Evolutionary conservation across 1,140 invertebrate genomes (phyloP).

Genomic region (Listronotus bonariensis): DNA sequence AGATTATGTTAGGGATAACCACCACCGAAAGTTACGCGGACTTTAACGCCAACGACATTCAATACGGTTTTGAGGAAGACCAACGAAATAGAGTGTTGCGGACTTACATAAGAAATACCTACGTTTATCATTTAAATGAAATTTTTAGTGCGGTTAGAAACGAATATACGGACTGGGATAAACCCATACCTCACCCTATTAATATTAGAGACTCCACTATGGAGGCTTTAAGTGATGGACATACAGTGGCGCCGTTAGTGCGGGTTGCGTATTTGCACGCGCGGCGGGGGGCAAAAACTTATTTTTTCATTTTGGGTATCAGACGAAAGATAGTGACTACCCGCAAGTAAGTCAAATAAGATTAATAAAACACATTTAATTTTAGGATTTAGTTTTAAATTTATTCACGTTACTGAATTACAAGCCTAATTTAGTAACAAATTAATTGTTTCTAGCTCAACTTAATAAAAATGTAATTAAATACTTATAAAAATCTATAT

Average conservation of each 20-base stretch:
- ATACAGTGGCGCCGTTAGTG: constrained; percentile 73
- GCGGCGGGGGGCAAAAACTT: constrained; percentile 69
- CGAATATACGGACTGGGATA: constrained; percentile 93
- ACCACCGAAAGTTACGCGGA: constrained; percentile 78
- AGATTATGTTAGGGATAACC: constrained; percentile 70
- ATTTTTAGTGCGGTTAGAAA: constrained; percentile 89
- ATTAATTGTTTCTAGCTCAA: no score
- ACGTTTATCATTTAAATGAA: constrained; percentile 87
- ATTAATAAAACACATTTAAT: no score
- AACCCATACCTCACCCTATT: constrained; percentile 81
- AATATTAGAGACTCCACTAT: constrained; percentile 84
- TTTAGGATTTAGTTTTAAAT: constrained; percentile 11
- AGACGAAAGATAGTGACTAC: constrained; percentile 74
- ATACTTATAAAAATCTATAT: no score
- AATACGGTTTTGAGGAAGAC: constrained; percentile 78
- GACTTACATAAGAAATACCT: constrained; percentile 86
- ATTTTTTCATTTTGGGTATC: constrained; percentile 83
- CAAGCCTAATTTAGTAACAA: no score
- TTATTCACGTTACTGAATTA: no score
- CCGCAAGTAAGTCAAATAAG: constrained; percentile 70
- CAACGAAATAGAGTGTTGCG: constrained; percentile 73
- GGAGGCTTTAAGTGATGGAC: constrained; percentile 85
- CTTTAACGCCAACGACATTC: constrained; percentile 75
- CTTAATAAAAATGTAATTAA: no score
- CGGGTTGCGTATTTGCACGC: constrained; percentile 73